Base-by-base conservation (phyloP, 2,113 vertebrate genomes). In the Oreotragus oreotragus region DNA sequence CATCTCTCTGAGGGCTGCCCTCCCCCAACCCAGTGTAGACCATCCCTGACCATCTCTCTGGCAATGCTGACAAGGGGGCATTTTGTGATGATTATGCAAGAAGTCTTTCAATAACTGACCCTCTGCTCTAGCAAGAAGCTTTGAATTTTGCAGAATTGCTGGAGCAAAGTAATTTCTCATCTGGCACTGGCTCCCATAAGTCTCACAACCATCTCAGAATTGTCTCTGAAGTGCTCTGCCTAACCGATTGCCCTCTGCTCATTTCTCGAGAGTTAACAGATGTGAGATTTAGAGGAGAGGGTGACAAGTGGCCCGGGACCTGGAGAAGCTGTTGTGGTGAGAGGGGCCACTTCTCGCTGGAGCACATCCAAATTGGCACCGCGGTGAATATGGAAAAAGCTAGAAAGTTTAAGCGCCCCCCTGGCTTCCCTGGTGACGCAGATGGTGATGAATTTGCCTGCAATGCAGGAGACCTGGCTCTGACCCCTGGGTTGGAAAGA, bases 31-130 rank as follows among this genome's bases (percentile, higher is more conserved):
- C 2, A 1, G 16, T 4, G 55, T 58, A 4, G 33, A 8, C n/a
- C n/a, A 3, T 4, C 0, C 1, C 0, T 5, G 6, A 51, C 21
- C 2, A 12, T 43, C 53, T 64, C 76, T 55, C 14, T 49, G 62
- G 86, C 15, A 1, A 5, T 16, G 93, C 57, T n/a, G 84, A 89
- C 89, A 27, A 60, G 84, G 83, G 36, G 49, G n/a, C 5, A 3
- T 81, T 95, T 87, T 92, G 81, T 93, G 96, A 62, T 33, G 64
- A 96, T n/a, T 49, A 47, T 2, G 36, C 70, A 96, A 36, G 92
- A 96, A 81, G 14, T n/a, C 47, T 84, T 88, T 84, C 45, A 13
- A 49, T 49, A 14, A 2, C 84, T 39, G 92, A 88, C 88, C 77
- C 91, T 93, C 81, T 0, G 13, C 90, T 93, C 64, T 80, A 51